These are phyloP conservation scores for Meleagris gallopavo DNA, from an alignment of 2,113 vertebrate species.

Conservation along the genomic window DNA sequence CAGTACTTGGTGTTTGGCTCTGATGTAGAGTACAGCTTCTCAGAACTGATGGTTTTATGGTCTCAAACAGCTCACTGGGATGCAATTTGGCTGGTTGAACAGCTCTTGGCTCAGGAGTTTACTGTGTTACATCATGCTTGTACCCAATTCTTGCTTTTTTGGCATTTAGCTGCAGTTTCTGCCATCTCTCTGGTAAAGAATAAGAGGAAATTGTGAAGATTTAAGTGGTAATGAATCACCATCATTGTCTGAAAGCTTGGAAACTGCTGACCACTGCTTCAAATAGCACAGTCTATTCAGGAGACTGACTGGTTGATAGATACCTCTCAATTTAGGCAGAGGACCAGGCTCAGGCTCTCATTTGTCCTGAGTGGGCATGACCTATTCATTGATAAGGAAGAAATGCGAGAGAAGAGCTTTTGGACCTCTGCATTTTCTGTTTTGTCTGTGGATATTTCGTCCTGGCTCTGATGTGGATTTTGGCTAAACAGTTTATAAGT, in stretches of 20 bases:
- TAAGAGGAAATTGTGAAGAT: not conserved
- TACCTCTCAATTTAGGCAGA: not conserved
- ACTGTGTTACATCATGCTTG: constrained; percentile 2
- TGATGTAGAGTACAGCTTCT: not conserved
- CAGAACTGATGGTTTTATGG: not conserved
- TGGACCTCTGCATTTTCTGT: not conserved
- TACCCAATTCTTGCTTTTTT: not conserved
- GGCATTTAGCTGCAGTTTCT: constrained; percentile 1
- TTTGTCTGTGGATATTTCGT: not conserved
- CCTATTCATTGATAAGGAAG: not conserved
- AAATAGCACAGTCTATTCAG: not conserved
- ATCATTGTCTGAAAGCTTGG: not conserved
- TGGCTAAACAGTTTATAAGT: not conserved
- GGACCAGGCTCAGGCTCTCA: not conserved
- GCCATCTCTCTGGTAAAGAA: not conserved
- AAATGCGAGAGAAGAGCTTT: not conserved
- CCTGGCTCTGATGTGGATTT: not conserved
- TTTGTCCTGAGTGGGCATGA: not conserved
- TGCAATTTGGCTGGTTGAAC: constrained; percentile 27
- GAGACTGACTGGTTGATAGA: not conserved
- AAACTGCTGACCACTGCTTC: not conserved
- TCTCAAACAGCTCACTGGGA: not conserved
- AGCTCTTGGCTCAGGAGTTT: constrained; percentile 2
- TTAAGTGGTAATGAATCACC: not conserved
- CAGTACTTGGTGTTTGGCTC: not conserved